phyloP scores from a whole-genome alignment of 2,888 invertebrate genomes.

The Diadromus collaris region DNA sequence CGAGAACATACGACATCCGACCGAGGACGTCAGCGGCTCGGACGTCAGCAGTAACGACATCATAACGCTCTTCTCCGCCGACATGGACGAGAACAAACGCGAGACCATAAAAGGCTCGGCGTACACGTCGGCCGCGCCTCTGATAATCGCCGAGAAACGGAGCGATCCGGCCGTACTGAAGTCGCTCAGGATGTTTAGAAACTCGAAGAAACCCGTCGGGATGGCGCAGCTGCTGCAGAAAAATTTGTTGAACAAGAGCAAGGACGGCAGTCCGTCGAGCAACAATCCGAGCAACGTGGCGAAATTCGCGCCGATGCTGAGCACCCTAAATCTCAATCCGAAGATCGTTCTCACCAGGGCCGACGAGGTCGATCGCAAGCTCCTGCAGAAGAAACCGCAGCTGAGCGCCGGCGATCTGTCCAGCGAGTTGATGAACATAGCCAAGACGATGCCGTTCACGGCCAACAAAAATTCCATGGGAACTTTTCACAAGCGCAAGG shows the following conservation, averaged over 20 bases:
- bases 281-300: conserved; percentile 62
- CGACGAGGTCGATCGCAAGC: conserved; percentile 74
- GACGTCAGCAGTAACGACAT: conserved; percentile 77
- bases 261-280: conserved; percentile 55
- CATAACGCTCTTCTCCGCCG: conserved; percentile 77
- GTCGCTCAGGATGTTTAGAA: conserved; percentile 81
- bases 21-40: conserved; percentile 72
- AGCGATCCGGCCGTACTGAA: conserved; percentile 82
- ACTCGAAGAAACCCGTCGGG: conserved; percentile 70
- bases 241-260: conserved; percentile 68
- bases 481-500: conserved; percentile 73
- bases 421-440: conserved; percentile 75
- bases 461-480: conserved; percentile 71
- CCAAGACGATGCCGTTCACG: conserved; percentile 75
- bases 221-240: conserved; percentile 71
- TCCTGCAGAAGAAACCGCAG: conserved; percentile 71
- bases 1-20: conserved; percentile 72
- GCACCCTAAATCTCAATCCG: conserved; percentile 79
- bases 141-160: conserved; percentile 77
- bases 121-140: conserved; percentile 75
- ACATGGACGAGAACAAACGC: conserved; percentile 77
- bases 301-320: conserved; percentile 78
- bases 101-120: conserved; percentile 78
- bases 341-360: conserved; percentile 79
- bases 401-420: conserved; percentile 74